Evolutionary conservation across 2,888 invertebrate species (phyloP).

Genomic region (Acrobasis suavella): DNA sequence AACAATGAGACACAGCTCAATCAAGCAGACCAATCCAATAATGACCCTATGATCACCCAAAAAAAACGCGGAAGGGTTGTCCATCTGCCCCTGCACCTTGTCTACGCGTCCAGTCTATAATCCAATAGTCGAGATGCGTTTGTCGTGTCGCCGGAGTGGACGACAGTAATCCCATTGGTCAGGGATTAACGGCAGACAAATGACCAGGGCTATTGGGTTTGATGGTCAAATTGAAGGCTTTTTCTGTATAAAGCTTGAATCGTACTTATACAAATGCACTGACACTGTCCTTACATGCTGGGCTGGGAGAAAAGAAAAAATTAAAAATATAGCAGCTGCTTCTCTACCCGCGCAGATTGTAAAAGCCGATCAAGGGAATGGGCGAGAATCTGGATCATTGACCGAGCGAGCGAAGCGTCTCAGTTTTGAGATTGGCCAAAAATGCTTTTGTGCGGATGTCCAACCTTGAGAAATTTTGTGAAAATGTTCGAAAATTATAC

Average conservation of each 20-base stretch:
- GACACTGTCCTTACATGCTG: too few species aligned
- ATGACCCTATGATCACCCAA: constrained; percentile 27
- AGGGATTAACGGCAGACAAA: constrained; percentile 61
- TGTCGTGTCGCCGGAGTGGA: constrained; percentile 53
- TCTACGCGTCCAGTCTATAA: constrained; percentile 49
- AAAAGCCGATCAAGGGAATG: too few species aligned
- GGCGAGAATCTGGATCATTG: too few species aligned
- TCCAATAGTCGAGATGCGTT: constrained; percentile 67
- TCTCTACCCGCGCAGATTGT: too few species aligned
- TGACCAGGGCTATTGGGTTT: constrained; percentile 40
- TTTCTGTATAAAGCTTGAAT: background rate
- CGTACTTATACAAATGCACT: background rate
- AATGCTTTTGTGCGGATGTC: too few species aligned
- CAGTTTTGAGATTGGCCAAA: too few species aligned
- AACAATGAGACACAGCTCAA: constrained; percentile 15
- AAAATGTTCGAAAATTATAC: too few species aligned
- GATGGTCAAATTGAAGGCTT: background rate
- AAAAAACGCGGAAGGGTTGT: constrained; percentile 39
- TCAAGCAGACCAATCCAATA: constrained; percentile 32
- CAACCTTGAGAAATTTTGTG: too few species aligned
- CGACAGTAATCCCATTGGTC: constrained; percentile 60
- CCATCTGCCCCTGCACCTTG: constrained; percentile 32
- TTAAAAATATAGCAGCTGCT: too few species aligned
- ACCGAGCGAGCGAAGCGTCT: too few species aligned
- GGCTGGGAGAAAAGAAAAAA: too few species aligned